Base-by-base conservation (phyloP, 1,140 invertebrate genomes). In the Danaus melanippus region DNA sequence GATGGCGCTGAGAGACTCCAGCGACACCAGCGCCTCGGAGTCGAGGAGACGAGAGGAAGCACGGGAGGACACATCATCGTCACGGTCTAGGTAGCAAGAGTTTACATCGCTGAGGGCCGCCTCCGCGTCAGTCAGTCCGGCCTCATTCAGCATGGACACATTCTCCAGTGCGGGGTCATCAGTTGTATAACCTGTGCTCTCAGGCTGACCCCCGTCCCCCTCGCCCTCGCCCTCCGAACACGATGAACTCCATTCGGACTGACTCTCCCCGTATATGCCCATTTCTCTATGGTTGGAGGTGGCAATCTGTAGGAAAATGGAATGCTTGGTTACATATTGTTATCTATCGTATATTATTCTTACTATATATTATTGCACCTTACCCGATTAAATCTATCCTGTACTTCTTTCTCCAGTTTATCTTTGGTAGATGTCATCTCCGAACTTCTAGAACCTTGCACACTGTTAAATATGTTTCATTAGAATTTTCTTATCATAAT, bases 81-180 rank as follows among this genome's bases (percentile, higher is more conserved):
- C 92, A 62, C 92, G 88, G 73, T 93, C 92, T 63, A 90, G 91
- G 73, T 93, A 94, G 56, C 94, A 90, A n/a, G 94, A 95, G 82
- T 95, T 95, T 17, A 95, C 92, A 78, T 95, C 94, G 72, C 93
- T 95, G 45, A 95, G 81, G 8, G 93, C 93, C 48, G 92, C 94
- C 89, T 95, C 94, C 8, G 93, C 93, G 87, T 95, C 94, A 8
- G 93, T 95, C 12, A 95, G 89, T n/a, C 93, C 94, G 42, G 93
- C 92, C 81, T 95, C 94, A 83, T 95, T 94, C 10, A 95, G 80
- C 88, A 95, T 91, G 17, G 93, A 95, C 8, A 94, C 90, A 84
- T 95, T 95, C 78, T 95, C 94, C 8, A 95, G 81, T 10, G 92
- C 93, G 1, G 93, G 93, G 81, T 95, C 94, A 80, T 95, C 93